Evolutionary conservation across 2,797 vertebrate genomes (phyloP), one percentile per base, ranked within the genome.

Genomic region (Cossypha caffra): DNA sequence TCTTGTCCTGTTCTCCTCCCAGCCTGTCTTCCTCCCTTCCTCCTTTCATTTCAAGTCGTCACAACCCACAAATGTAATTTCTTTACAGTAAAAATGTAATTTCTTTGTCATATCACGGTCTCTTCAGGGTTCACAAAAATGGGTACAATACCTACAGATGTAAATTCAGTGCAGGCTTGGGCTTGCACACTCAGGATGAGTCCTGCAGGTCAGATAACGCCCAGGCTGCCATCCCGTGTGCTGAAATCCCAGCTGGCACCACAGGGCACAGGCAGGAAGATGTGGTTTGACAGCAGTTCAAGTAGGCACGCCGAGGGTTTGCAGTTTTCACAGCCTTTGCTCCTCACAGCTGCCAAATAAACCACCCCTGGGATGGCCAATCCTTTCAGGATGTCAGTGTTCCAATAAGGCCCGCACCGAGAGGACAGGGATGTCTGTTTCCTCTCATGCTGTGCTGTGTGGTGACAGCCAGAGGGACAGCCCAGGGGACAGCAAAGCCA

Each of bases 41-140:
- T 69, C 24, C 25, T 62, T 42, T 43, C 51, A 13, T 31, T 68
- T 68, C 86, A 20, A 58, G 28, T 51, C 13, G 1, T 15, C 47
- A 17, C 52, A 69, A 20, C 38, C 19, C 58, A 57, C 23, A 66
- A 48, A 81, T 40, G 20, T 9, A 3, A 73, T 61, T 73, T 73
- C 57, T 80, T 76, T 73, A 48, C 59, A 24, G 18, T 31, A 48
- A 92, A 87, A 68, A n/a, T n/a, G n/a, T n/a, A n/a, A n/a, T n/a
- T n/a, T n/a, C n/a, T 13, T 72, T 37, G 19, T 11, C 31, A 16
- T 10, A 6, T 9, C 68, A 21, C 1, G 1, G 14, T 11, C 61
- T 90, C 66, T 33, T 7, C 4, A 1, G 64, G 31, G 14, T 20
- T 81, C 25, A 55, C 64, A 51, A 10, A 72, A 42, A 33, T 2